These are phyloP conservation scores for Mico argentatus DNA, from an alignment of 2,797 vertebrate genomes.

Conservation along the genomic window DNA sequence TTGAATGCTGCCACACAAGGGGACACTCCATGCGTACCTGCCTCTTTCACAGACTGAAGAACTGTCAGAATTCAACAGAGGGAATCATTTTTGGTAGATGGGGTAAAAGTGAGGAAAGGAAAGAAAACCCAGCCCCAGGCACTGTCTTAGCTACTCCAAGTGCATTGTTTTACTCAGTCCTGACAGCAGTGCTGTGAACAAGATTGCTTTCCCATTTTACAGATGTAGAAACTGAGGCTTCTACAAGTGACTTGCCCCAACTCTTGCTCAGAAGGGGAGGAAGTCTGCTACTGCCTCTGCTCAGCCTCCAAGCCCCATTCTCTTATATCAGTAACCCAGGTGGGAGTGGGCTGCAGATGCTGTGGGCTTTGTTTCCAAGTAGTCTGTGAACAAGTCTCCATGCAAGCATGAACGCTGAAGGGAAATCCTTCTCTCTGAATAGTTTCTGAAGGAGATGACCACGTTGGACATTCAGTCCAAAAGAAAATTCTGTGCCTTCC, in stretches of 20 bases:
- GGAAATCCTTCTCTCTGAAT: not conserved
- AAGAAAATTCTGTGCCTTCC: not conserved
- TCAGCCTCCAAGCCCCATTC: not conserved
- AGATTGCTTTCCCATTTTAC: not conserved
- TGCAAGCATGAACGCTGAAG: constrained; percentile 30
- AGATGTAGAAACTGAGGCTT: not conserved
- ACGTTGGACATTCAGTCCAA: not conserved
- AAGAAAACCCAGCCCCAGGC: fast-evolving
- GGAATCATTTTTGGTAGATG: not conserved
- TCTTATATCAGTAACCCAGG: not conserved
- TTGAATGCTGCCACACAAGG: no score
- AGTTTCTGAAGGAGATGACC: not conserved
- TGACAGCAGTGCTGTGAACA: fast-evolving
- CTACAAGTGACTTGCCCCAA: not conserved
- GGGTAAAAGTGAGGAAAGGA: not conserved
- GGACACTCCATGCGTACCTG: fast-evolving
- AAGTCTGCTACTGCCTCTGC: not conserved
- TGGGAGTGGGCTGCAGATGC: constrained; percentile 57
- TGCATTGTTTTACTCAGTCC: fast-evolving
- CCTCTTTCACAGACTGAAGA: not conserved
- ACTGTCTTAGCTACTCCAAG: not conserved
- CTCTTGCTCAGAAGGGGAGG: not conserved
- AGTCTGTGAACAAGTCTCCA: constrained; percentile 53
- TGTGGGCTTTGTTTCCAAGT: constrained; percentile 67
- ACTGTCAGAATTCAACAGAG: not conserved